Base-by-base conservation (phyloP, 1,140 invertebrate species). In the Phymastichus coffea region DNA sequence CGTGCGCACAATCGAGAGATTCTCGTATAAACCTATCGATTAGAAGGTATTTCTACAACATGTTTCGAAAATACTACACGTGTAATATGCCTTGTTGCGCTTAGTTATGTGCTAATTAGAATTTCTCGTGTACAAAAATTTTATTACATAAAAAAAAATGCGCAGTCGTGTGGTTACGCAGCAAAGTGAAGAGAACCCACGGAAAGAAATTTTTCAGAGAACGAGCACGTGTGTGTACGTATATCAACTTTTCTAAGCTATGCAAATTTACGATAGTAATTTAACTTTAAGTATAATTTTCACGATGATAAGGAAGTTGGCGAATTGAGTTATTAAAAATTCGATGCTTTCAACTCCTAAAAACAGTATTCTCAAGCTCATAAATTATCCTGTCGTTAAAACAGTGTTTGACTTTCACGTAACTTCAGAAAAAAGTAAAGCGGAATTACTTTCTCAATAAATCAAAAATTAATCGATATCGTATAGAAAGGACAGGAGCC, bases 311-410 rank as follows among this genome's bases (percentile, higher is more conserved):
- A 56, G 53, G 53, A 57, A 57, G 55, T 48, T 37, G n/a, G 35
- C 22, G 25, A 57, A 57, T 30, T 15, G 30, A 46, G 53, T 56
- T 46, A 46, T 35, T 56, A 46, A 57, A 49, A 48, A n/a, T 57
- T 20, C 8, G 8, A 9, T 15, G 43, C 19, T 23, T 14, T 14
- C 9, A 17, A 20, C 3, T 35, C 25, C n/a, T 46, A 43, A 33
- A 43, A 30, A n/a, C n/a, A n/a, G n/a, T 25, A n/a, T n/a, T 30
- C 23, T 15, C 7, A 43, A 19, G 37, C 15, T 40, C 19, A 23
- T 40, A 25, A 9, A 14, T 43, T 43, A 17, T 55, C 25, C 17
- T 2, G n/a, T 38, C 3, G 1, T 37, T 38, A 51, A 37, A 15
- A 9, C 15, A 22, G 12, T 20, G 35, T 19, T 14, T 49, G 14